Evolutionary conservation across 2,888 invertebrate species (phyloP).

Genomic region (Platynereis dumerilii): DNA sequence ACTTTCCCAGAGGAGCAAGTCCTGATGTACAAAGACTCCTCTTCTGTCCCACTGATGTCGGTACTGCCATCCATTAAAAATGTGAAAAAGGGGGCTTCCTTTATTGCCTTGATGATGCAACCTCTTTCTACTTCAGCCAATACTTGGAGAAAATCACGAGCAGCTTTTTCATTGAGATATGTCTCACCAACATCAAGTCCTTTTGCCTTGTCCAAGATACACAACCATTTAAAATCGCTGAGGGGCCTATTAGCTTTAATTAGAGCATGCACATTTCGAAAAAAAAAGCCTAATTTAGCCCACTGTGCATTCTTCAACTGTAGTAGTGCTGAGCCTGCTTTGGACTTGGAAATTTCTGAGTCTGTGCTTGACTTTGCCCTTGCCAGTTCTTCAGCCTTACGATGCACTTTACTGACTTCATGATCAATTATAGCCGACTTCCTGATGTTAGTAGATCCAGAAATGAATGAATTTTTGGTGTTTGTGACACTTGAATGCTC

Average conservation of each 20-base stretch:
- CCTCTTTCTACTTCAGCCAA: conserved; percentile 1
- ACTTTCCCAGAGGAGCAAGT: not conserved
- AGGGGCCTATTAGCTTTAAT: not conserved
- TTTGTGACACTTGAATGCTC: not conserved
- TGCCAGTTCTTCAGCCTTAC: not conserved
- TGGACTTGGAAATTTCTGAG: no score
- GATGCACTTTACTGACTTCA: not conserved
- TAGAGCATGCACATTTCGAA: not conserved
- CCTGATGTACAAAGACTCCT: not conserved
- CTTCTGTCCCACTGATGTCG: not conserved
- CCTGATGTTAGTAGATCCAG: not conserved
- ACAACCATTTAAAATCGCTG: conserved; percentile 3
- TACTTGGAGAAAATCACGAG: not conserved
- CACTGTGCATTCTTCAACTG: not conserved
- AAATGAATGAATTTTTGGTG: not conserved
- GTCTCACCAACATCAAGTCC: not conserved
- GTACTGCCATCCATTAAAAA: conserved; percentile 10
- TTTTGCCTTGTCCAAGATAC: not conserved
- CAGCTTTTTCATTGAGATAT: not conserved
- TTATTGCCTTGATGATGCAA: not conserved
- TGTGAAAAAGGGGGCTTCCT: not conserved
- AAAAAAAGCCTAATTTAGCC: not conserved
- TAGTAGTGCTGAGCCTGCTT: not conserved
- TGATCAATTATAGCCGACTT: not conserved
- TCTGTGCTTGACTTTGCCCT: no score